A percentile compares a stretch with the other conserved stretches of the same genome.
phyloP scores from a whole-genome alignment of 2,797 vertebrate genomes.

The Hydrolagus colliei region DNA sequence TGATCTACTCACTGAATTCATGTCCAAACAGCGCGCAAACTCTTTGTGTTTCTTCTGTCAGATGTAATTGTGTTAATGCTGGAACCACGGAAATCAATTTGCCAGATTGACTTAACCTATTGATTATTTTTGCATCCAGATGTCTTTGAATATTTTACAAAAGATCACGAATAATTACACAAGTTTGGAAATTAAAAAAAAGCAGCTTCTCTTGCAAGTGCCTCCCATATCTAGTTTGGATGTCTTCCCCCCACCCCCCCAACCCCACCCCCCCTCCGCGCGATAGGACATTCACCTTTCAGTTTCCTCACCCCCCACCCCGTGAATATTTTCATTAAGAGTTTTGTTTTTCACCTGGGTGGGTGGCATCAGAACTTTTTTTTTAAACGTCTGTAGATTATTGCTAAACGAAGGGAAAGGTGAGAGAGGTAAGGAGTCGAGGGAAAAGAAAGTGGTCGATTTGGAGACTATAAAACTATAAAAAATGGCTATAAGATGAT shows the following conservation, averaged over 20 bases:
- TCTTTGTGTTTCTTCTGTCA: constrained; percentile 1
- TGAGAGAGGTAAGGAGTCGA: no score
- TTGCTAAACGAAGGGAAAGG: no score
- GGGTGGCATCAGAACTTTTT: no score
- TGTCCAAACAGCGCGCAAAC: constrained; percentile 3
- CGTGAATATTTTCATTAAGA: neutral
- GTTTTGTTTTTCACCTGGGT: no score
- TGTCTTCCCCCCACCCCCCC: no score
- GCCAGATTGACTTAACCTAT: constrained; percentile 31
- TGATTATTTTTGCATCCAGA: constrained; percentile 27
- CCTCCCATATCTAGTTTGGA: neutral
- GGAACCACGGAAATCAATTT: constrained; percentile 33
- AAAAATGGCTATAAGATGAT: no score
- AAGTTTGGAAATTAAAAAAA: neutral
- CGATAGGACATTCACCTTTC: neutral
- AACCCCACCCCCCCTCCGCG: no score
- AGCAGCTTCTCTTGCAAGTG: neutral
- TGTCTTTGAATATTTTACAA: constrained; percentile 22
- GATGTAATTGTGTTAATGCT: constrained; percentile 29
- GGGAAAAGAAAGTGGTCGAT: no score
- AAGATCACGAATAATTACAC: constrained; percentile 18
- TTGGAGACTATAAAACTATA: no score
- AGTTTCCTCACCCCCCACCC: neutral
- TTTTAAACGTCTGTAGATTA: no score
- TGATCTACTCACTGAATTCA: constrained; percentile 21